Evolutionary conservation across 2,797 vertebrate genomes (phyloP).

Genomic region (Leptodactylus fallax): DNA sequence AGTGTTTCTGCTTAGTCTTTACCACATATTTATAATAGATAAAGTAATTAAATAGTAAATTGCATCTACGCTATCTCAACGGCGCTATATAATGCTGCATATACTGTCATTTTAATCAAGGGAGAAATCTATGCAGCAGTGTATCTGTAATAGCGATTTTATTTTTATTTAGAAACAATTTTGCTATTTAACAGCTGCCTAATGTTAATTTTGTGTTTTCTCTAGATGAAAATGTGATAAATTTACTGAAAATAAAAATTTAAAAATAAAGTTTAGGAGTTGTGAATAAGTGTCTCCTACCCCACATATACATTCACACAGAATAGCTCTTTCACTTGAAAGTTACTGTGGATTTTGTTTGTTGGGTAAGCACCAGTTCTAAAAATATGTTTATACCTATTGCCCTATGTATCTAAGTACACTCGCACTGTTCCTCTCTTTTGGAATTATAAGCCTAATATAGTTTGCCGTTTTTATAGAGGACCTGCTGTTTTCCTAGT

Average conservation of each 20-base stretch:
- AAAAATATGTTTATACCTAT: too few relatives aligned
- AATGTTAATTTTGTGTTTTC: neutral
- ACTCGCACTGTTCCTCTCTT: too few relatives aligned
- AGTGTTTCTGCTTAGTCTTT: neutral
- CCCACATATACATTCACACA: too few relatives aligned
- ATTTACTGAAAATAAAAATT: neutral
- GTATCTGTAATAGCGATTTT: neutral
- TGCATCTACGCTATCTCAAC: neutral
- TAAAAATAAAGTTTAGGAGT: neutral
- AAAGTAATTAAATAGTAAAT: neutral
- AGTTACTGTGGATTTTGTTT: too few relatives aligned
- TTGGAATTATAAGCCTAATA: too few relatives aligned
- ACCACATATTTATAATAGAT: neutral
- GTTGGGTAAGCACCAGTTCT: too few relatives aligned
- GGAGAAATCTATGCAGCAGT: neutral
- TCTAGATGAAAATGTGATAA: neutral
- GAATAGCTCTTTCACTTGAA: too few relatives aligned
- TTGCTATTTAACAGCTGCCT: neutral
- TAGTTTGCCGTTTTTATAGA: too few relatives aligned
- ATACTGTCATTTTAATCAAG: neutral
- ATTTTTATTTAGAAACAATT: neutral
- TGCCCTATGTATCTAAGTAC: too few relatives aligned
- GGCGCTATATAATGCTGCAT: neutral
- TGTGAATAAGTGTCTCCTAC: neutral
- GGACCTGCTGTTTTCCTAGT: too few relatives aligned